Evolutionary conservation across 2,888 invertebrate genomes (phyloP), one percentile per base, ranked within the genome.

Genomic region (Synergus umbraculus): DNA sequence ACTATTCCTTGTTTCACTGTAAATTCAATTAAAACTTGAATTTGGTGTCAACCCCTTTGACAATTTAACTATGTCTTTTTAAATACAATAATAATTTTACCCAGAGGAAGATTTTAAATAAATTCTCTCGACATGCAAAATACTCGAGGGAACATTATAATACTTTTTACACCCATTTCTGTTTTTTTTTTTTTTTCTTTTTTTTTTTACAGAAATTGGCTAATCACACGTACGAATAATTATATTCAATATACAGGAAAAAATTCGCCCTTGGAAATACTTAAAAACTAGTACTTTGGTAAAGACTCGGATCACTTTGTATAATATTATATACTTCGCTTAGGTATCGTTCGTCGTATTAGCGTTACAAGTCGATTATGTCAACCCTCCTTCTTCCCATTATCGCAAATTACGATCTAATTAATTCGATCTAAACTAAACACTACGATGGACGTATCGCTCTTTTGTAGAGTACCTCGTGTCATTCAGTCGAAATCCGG

Each of bases 281-380:
- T 90, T 90, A 90, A 86, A 79, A 84, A 85, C 91, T 90, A 90
- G 85, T 90, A 91, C 91, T 90, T 91, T 91, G 90, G 88, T 87
- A 86, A 89, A 87, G 86, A 81, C 80, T 82, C 84, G 81, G 81
- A 83, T 86, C 82, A 83, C 84, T 78, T 83, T 84, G 83, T 82
- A 82, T 29, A 65, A 69, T 58, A 54, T 73, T 37, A 73, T 37
- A 73, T 86, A 83, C 82, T 83, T 82, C 81, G 79, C 82, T 85
- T 84, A 80, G 82, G 82, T 86, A 85, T 84, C 82, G 84, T 82
- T 86, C 82, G 79, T 81, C 79, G 22, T 73, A 49, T 54, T 15
- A 18, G 54, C 54, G 37, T 73, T 73, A 54, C 29, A 73, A 49
- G 37, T 73, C 41, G 37, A 67, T 67, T 46, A 67, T 46, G n/a